Conservation (phyloP, 2,797 vertebrate species). For the Numenius phaeopus region DNA sequence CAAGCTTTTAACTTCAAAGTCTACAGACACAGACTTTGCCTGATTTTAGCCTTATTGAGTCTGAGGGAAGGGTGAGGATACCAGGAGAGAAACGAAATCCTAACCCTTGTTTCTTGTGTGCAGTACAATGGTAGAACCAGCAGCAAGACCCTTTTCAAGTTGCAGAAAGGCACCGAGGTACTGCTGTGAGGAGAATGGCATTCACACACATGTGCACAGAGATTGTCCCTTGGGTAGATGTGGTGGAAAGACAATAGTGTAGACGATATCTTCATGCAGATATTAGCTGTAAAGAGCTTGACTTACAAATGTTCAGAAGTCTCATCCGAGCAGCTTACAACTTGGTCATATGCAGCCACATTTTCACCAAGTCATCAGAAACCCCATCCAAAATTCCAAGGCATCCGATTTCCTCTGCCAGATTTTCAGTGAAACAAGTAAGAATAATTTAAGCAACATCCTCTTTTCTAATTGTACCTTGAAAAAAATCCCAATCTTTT, state of each 20-base stretch:
- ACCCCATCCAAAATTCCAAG: not conserved
- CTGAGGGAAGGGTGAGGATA: not conserved
- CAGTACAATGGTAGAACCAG: not conserved
- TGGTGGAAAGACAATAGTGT: not conserved
- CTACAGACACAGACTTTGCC: not conserved
- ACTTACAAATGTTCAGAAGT: not conserved
- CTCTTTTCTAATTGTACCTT: not conserved
- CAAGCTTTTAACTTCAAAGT: not conserved
- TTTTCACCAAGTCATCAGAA: not conserved
- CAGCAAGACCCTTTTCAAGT: not conserved
- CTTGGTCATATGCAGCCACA: not conserved
- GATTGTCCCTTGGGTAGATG: not conserved
- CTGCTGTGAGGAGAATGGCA: rapidly evolving
- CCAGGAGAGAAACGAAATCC: not conserved
- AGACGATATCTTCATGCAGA: not conserved
- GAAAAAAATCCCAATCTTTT: not conserved
- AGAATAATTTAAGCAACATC: not conserved
- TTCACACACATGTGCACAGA: rapidly evolving
- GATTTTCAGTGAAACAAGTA: not conserved
- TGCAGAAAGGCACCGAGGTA: rapidly evolving
- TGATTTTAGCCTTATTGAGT: not conserved
- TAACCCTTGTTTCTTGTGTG: rapidly evolving
- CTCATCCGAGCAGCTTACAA: not conserved
- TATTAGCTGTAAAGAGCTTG: not conserved
- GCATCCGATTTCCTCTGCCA: not conserved